These are phyloP conservation scores for Ellobius talpinus DNA, from an alignment of 2,113 vertebrate species.

Conservation along the genomic window DNA sequence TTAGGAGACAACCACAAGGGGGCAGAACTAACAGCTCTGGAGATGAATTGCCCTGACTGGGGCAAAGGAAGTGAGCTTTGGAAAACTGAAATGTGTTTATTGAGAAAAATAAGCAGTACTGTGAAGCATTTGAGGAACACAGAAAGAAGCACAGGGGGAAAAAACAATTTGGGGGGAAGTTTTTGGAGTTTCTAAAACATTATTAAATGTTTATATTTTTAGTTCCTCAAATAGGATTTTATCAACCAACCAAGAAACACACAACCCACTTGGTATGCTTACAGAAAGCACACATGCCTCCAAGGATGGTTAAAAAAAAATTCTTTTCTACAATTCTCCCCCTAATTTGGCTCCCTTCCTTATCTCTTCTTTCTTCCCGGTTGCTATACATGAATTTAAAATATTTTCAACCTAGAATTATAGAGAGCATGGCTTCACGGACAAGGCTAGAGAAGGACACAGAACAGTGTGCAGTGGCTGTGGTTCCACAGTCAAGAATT, in stretches of 20 bases:
- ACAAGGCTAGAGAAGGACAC: background rate
- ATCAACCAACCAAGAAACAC: background rate
- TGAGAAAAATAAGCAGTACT: background rate
- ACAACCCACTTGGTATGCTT: background rate
- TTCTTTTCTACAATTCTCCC: background rate
- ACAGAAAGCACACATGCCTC: background rate
- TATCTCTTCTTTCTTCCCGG: background rate
- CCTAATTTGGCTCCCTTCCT: background rate
- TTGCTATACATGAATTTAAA: background rate
- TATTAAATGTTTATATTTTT: slow-evolving; percentile 21
- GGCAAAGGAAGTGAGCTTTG: background rate
- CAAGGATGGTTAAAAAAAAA: background rate
- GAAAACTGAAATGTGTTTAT: background rate
- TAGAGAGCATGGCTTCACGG: no score
- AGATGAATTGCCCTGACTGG: fast-evolving
- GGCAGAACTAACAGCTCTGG: background rate
- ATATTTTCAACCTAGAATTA: background rate
- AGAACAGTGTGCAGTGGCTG: background rate
- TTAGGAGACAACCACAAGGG: slow-evolving; percentile 67
- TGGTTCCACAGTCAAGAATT: background rate
- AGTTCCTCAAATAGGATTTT: background rate
- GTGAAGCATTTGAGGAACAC: background rate
- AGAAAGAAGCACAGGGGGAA: background rate
- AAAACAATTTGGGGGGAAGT: background rate
- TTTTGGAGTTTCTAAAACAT: background rate